phyloP scores from a whole-genome alignment of 2,113 vertebrate genomes.

The Cercopithecus mona region DNA sequence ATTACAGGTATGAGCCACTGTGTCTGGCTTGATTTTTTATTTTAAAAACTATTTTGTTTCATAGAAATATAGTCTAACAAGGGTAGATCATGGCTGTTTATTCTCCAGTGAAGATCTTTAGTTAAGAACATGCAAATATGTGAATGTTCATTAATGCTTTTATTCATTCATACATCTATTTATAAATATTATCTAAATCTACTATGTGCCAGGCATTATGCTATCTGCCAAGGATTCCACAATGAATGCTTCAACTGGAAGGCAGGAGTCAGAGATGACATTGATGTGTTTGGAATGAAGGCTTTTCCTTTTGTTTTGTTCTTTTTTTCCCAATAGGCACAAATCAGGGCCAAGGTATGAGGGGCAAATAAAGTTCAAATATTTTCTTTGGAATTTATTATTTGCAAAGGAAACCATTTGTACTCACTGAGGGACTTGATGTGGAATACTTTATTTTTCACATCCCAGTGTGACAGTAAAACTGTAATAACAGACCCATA shows the following conservation, averaged over 20 bases:
- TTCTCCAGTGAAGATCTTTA: background rate
- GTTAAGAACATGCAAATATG: background rate
- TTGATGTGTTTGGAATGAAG: background rate
- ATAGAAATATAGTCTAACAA: background rate
- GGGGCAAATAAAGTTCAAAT: constrained; percentile 21
- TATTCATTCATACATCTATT: background rate
- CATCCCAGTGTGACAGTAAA: background rate
- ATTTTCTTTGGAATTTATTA: constrained; percentile 10
- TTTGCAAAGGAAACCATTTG: constrained; percentile 8
- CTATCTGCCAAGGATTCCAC: background rate
- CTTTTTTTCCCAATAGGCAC: background rate
- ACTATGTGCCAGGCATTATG: background rate
- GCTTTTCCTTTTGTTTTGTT: background rate
- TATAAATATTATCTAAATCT: background rate
- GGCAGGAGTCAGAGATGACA: background rate
- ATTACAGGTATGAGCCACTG: background rate
- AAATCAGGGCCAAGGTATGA: background rate
- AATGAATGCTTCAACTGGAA: background rate
- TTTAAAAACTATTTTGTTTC: background rate
- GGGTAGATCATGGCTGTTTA: background rate
- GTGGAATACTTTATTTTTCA: background rate
- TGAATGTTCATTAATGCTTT: background rate
- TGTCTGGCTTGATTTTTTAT: background rate
- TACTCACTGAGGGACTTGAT: background rate
- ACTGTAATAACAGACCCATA: background rate